Conservation (phyloP, 2,797 vertebrate species). For the Urocyon cinereoargenteus region DNA sequence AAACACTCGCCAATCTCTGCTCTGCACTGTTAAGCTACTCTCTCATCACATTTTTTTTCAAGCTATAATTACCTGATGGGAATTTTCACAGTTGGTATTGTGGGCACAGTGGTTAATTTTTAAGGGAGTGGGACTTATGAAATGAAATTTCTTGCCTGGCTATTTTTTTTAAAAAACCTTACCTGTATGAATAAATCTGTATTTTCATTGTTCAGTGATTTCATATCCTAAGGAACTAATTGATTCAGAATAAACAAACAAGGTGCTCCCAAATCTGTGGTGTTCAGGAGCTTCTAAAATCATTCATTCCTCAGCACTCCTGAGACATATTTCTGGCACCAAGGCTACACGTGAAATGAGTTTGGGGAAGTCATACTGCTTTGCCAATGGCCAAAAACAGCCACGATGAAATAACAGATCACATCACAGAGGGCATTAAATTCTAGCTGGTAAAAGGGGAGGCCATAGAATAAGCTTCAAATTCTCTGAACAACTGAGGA, state of each 20-base stretch:
- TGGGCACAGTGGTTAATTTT: slow-evolving; percentile 5
- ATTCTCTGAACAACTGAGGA: not conserved
- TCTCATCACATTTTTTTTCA: not conserved
- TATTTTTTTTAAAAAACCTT: not conserved
- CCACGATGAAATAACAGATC: not conserved
- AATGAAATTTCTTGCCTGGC: not conserved
- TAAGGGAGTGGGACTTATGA: not conserved
- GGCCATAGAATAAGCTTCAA: not conserved
- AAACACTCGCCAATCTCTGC: not conserved
- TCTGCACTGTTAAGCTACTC: not conserved
- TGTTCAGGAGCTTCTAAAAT: not conserved
- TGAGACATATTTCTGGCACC: not conserved
- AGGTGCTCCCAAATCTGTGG: not conserved
- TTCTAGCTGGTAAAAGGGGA: not conserved
- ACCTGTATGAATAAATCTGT: not conserved
- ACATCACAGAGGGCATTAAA: not conserved
- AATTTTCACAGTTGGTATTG: not conserved
- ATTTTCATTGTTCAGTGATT: slow-evolving; percentile 30
- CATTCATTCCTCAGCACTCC: not conserved
- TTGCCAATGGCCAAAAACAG: not conserved
- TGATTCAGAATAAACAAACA: slow-evolving; percentile 29
- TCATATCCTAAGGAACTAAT: not conserved
- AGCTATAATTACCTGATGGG: not conserved
- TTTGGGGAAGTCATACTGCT: not conserved
- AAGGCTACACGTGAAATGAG: not conserved